Evolutionary conservation across 2,797 vertebrate genomes (phyloP), one percentile per base, ranked within the genome.

Genomic region (Luscinia luscinia): DNA sequence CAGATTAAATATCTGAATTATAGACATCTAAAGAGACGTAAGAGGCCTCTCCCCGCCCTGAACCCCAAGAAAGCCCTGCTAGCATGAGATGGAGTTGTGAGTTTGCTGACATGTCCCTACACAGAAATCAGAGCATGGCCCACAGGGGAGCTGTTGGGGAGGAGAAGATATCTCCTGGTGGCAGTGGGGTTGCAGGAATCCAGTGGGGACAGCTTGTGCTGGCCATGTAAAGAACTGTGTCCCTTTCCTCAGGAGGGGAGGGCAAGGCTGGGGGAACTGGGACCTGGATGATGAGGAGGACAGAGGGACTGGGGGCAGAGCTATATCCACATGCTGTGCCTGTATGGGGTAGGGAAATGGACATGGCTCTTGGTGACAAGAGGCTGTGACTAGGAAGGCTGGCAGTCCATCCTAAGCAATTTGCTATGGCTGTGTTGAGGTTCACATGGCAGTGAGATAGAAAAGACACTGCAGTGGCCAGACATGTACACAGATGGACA

Each of bases 301-400:
- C 3, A 15, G 48, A 68, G 38, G 15, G 23, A 18, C 22, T 7
- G 3, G 30, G 17, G 52, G 12, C 58, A 72, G 58, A 82, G 22
- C 20, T 68, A 16, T 23, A 38, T 12, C 23, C 20, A 9, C 1
- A 1, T 0, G 3, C 10, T 23, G 3, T 59, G 27, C 22, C 59
- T 75, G 2, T 26, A 7, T 62, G 32, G 24, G 6, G 14, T 3
- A 28, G 30, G 66, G 57, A 69, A 84, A n/a, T 10, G 36, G 22
- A 48, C 8, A 3, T 6, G 12, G 26, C 9, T 49, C 20, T 30
- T 49, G 34, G 38, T 49, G 64, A 57, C 16, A 40, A 55, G 32
- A 63, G 20, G 36, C 75, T 81, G 46, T 64, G 74, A 67, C 36
- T 15, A 79, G 55, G 49, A 32, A 49, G 52, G 80, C 32, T 86